Evolutionary conservation across 1,140 invertebrate genomes (phyloP).

Genomic region (Conopomorpha cramerella): DNA sequence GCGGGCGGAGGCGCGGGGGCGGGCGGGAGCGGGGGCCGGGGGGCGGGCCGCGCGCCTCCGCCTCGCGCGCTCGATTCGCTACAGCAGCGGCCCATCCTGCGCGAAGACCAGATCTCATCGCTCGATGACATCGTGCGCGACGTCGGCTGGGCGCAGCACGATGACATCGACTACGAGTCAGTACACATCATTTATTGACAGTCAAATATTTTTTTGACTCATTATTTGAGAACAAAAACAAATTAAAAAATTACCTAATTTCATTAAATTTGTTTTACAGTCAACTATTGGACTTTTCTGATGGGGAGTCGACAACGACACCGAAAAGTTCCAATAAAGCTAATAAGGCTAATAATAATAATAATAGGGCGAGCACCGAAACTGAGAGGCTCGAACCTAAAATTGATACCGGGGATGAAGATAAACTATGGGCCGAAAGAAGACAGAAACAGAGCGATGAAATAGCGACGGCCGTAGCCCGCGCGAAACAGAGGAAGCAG

Average conservation of each 20-base stretch:
- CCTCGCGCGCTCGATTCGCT: slow-evolving; percentile 43
- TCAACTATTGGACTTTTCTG: slow-evolving; percentile 92
- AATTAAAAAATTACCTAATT: neutral
- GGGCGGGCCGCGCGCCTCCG: slow-evolving; percentile 27
- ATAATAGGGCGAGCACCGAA: slow-evolving; percentile 35
- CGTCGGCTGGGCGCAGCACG: slow-evolving; percentile 87
- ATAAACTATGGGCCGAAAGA: slow-evolving; percentile 74
- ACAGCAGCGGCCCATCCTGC: slow-evolving; percentile 78
- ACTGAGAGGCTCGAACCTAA: slow-evolving; percentile 38
- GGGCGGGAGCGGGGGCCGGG: slow-evolving; percentile 14
- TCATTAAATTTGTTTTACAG: slow-evolving; percentile 47
- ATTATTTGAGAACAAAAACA: neutral
- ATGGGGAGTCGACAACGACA: slow-evolving; percentile 74
- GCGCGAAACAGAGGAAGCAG: slow-evolving; percentile 77
- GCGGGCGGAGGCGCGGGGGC: slow-evolving; percentile 15
- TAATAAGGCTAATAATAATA: slow-evolving; percentile 30
- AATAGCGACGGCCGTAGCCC: slow-evolving; percentile 72
- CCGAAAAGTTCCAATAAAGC: slow-evolving; percentile 5
- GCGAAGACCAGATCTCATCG: slow-evolving; percentile 87
- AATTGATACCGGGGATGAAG: slow-evolving; percentile 66
- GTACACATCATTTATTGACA: slow-evolving; percentile 10
- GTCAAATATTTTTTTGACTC: too few species aligned
- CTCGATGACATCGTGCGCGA: slow-evolving; percentile 90
- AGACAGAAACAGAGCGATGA: slow-evolving; percentile 69
- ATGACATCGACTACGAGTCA: slow-evolving; percentile 93